These are phyloP conservation scores for Tillus elongatus DNA, from an alignment of 2,888 invertebrate species.

Conservation along the genomic window DNA sequence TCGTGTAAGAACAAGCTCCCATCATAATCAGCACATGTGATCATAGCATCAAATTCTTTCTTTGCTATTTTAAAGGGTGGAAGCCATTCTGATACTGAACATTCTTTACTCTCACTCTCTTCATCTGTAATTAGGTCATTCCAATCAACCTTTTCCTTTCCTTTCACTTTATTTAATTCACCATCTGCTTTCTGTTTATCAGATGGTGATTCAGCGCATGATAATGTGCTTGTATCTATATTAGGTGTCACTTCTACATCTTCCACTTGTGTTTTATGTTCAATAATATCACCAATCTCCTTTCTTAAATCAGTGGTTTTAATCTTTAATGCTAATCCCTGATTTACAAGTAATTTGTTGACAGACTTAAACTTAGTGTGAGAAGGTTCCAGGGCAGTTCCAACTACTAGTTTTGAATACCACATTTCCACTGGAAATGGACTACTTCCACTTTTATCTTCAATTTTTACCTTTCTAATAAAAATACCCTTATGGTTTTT, in stretches of 20 bases:
- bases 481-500: slow-evolving; percentile 45
- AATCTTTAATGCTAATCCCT: slow-evolving; percentile 42
- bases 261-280: neutral
- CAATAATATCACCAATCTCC: neutral
- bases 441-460: slow-evolving; percentile 30
- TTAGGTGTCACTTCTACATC: too few relatives aligned
- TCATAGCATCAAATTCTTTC: slow-evolving; percentile 49
- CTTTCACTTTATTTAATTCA: neutral
- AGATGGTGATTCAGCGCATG: too few relatives aligned
- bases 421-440: slow-evolving; percentile 52
- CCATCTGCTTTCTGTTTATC: neutral
- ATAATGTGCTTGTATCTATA: too few relatives aligned
- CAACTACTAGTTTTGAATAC: slow-evolving; percentile 50
- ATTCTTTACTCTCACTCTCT: slow-evolving; percentile 15
- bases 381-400: slow-evolving; percentile 59
- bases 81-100: slow-evolving; percentile 48
- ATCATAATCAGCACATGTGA: slow-evolving; percentile 53
- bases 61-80: slow-evolving; percentile 46
- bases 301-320: neutral
- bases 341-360: slow-evolving; percentile 55
- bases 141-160: slow-evolving; percentile 11
- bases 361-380: slow-evolving; percentile 55
- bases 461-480: slow-evolving; percentile 48
- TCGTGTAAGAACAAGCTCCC: slow-evolving; percentile 43
- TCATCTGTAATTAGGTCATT: slow-evolving; percentile 14